These are phyloP conservation scores for Cydia amplana DNA, from an alignment of 1,140 invertebrate species.

Conservation along the genomic window DNA sequence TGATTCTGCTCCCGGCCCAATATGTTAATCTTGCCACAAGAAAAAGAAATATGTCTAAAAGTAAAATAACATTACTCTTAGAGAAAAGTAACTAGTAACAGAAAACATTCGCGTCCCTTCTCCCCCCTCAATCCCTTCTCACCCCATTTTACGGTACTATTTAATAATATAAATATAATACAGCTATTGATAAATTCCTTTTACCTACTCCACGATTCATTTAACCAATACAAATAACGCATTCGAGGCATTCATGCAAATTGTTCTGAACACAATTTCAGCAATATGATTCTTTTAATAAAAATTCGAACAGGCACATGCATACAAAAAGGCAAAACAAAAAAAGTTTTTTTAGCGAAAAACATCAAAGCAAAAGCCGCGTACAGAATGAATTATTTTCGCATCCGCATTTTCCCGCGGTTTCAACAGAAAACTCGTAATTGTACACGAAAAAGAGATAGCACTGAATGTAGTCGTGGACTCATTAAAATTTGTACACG, in stretches of 20 bases:
- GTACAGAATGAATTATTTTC: conserved; percentile 31
- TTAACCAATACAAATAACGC: not conserved
- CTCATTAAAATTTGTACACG: conserved; percentile 64
- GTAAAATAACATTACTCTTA: too few species aligned
- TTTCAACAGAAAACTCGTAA: not conserved
- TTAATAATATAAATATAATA: too few species aligned
- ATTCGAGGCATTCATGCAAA: not conserved
- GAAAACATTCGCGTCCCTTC: too few species aligned
- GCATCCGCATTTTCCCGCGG: conserved; percentile 21
- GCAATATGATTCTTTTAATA: not conserved
- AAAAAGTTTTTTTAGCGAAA: conserved; percentile 5
- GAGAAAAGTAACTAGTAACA: too few species aligned
- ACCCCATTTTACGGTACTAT: too few species aligned
- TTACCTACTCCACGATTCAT: too few species aligned
- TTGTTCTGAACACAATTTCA: not conserved
- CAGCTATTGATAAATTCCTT: too few species aligned
- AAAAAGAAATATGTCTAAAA: too few species aligned
- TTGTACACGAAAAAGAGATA: conserved; percentile 24
- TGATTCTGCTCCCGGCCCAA: too few species aligned
- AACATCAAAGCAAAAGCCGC: conserved; percentile 27
- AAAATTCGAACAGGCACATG: conserved; percentile 22
- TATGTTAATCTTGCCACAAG: too few species aligned
- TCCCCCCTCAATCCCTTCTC: too few species aligned
- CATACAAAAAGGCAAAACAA: conserved; percentile 1
- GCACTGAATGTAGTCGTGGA: conserved; percentile 35